phyloP scores from a whole-genome alignment of 2,888 invertebrate genomes.

The Vesta saturnalis region DNA sequence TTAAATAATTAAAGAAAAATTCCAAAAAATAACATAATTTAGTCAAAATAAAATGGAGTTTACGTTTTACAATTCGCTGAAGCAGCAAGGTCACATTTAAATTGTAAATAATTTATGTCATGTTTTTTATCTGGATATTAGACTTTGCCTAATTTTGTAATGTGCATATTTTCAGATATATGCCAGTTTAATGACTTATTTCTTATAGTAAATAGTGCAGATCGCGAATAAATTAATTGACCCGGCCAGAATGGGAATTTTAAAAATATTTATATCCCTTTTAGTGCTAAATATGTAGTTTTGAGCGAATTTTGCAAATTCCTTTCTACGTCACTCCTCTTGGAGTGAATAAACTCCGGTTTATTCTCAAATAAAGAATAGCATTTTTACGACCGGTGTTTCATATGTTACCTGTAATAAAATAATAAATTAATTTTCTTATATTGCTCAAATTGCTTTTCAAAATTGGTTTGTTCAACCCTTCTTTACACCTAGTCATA shows the following conservation, averaged over 20 bases:
- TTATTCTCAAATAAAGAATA: too few species aligned
- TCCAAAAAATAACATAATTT: background rate
- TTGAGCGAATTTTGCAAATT: too few species aligned
- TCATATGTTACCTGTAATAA: background rate
- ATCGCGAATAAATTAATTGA: too few species aligned
- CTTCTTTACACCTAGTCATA: too few species aligned
- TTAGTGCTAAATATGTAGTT: too few species aligned
- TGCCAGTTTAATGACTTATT: background rate
- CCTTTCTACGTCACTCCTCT: background rate
- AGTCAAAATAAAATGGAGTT: conserved; percentile 2
- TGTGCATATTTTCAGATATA: background rate
- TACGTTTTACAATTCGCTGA: conserved; percentile 18
- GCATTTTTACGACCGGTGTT: too few species aligned
- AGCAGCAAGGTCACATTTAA: conserved; percentile 17
- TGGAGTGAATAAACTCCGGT: background rate
- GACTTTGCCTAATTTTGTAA: background rate
- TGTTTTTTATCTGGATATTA: background rate
- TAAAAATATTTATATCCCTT: too few species aligned
- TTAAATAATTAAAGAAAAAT: background rate
- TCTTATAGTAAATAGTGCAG: too few species aligned
- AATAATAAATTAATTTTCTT: conserved; percentile 1
- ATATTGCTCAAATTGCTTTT: too few species aligned
- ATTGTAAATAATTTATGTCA: background rate
- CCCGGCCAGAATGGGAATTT: too few species aligned
- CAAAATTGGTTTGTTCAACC: too few species aligned